Conservation (phyloP, 2,888 invertebrate genomes). For the Chymomyza fuscimana region DNA sequence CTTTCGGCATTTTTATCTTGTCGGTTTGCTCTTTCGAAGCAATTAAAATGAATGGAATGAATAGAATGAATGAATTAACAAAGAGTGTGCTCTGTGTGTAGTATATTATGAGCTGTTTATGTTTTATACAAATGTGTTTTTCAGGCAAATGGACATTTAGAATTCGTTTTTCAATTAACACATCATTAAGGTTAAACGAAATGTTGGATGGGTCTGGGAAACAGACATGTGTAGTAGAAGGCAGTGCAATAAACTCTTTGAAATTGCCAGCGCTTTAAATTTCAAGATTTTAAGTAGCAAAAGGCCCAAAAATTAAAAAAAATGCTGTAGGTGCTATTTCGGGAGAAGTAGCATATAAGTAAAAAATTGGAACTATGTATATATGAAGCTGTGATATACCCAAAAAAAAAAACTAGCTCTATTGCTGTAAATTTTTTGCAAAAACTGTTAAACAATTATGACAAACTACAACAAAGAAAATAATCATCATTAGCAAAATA, state of each 20-base stretch:
- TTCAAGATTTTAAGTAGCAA: no score
- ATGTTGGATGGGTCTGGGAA: constrained; percentile 17
- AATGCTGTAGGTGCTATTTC: constrained; percentile 35
- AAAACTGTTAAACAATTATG: constrained; percentile 58
- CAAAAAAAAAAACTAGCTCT: background rate
- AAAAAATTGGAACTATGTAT: no score
- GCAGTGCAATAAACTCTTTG: constrained; percentile 70
- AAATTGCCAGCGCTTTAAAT: constrained; percentile 49
- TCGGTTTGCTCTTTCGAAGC: constrained; percentile 39
- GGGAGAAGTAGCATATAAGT: no score
- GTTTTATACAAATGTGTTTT: constrained; percentile 45
- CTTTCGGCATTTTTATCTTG: background rate
- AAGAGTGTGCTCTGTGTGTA: constrained; percentile 16
- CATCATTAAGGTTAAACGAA: constrained; percentile 67
- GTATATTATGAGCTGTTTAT: constrained; percentile 62
- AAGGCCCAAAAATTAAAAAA: no score
- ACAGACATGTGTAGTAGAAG: background rate
- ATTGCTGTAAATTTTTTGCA: constrained; percentile 33
- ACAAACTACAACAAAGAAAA: constrained; percentile 49
- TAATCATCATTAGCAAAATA: constrained; percentile 60
- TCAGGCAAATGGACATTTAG: constrained; percentile 58
- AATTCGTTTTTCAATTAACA: constrained; percentile 64
- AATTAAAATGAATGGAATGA: constrained; percentile 5
- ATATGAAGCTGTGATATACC: constrained; percentile 12
- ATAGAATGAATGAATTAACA: constrained; percentile 23